phyloP scores from a whole-genome alignment of 2,113 vertebrate species.

The Lepisosteus osseus region DNA sequence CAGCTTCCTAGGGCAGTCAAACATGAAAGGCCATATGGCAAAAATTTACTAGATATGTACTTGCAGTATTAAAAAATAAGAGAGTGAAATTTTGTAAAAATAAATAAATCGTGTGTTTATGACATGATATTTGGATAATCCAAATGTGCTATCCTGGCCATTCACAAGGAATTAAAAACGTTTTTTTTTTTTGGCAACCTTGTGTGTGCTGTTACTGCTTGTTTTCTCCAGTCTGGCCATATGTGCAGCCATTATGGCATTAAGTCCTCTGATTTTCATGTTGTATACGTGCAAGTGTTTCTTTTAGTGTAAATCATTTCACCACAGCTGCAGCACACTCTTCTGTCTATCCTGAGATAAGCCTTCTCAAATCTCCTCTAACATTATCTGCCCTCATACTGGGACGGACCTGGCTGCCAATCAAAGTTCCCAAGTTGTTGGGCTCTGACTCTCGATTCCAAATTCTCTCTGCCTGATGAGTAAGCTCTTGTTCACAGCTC shows the following conservation, averaged over 20 bases:
- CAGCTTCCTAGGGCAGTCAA: too few species aligned
- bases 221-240: neutral
- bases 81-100: too few species aligned
- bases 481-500: constrained; percentile 31
- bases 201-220: neutral
- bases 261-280: neutral
- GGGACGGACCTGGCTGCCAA: constrained; percentile 44
- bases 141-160: too few species aligned
- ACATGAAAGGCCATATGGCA: too few species aligned
- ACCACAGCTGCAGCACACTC: constrained; percentile 58
- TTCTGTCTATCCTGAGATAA: constrained; percentile 66
- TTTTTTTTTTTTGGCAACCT: neutral
- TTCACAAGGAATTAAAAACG: too few species aligned
- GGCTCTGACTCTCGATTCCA: constrained; percentile 18
- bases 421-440: constrained; percentile 51
- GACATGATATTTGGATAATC: too few species aligned
- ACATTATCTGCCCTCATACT: constrained; percentile 55
- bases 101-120: too few species aligned
- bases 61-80: too few species aligned
- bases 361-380: constrained; percentile 70
- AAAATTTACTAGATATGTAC: too few species aligned
- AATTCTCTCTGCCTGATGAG: constrained; percentile 23
- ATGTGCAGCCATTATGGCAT: neutral
- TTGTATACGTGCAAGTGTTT: constrained; percentile 39
- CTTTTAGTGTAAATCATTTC: constrained; percentile 68